phyloP scores from a whole-genome alignment of 2,797 vertebrate genomes.

The Triplophysa yarkandensis region DNA sequence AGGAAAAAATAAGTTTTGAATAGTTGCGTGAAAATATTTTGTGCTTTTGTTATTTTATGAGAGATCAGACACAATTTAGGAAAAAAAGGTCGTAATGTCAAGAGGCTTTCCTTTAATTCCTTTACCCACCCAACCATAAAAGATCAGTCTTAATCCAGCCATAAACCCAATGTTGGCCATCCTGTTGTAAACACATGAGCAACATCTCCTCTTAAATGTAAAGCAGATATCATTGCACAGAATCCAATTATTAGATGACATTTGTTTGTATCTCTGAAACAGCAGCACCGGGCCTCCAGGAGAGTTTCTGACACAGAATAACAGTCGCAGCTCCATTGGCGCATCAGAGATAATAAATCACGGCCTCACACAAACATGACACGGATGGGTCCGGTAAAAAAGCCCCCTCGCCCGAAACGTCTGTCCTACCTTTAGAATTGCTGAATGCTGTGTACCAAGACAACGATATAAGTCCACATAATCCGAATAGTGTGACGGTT shows the following conservation, averaged over 20 bases:
- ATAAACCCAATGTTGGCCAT: no score
- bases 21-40: no score
- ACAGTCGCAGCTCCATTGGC: slow-evolving; percentile 1
- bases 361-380: background rate
- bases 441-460: slow-evolving; percentile 97
- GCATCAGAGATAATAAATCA: slow-evolving; percentile 19
- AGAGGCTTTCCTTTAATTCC: no score
- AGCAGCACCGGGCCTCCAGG: slow-evolving; percentile 15
- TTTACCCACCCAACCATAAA: background rate
- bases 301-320: slow-evolving; percentile 27
- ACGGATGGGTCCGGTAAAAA: slow-evolving; percentile 3
- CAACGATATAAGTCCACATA: slow-evolving; percentile 92
- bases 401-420: background rate
- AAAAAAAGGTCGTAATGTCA: no score
- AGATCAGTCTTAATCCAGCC: background rate
- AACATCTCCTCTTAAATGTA: background rate
- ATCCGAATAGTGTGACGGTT: slow-evolving; percentile 91
- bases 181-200: background rate
- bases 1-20: no score
- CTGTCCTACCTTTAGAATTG: slow-evolving; percentile 88
- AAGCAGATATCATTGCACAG: background rate
- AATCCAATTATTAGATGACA: background rate
- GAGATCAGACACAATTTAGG: no score
- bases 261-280: background rate
- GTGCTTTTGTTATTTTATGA: no score